Percentiles rank a stretch among this genome's conserved stretches.
phyloP scores from a whole-genome alignment of 2,888 invertebrate species.

The Lithophane socia region DNA sequence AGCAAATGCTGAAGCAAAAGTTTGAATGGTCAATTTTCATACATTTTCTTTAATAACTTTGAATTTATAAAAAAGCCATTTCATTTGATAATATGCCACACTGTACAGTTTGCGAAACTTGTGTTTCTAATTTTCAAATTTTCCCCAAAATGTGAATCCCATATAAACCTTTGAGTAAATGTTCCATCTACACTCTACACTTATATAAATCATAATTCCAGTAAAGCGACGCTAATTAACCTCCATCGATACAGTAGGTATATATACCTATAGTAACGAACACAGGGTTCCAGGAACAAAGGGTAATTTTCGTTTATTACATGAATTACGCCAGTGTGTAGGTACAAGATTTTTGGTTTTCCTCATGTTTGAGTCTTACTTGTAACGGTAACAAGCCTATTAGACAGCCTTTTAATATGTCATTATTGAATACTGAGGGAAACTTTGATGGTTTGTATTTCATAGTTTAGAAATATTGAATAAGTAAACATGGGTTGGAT shows the following conservation, averaged over 20 bases:
- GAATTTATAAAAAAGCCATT: too few species aligned
- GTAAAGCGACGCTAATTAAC: not conserved
- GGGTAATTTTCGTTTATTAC: constrained; percentile 77
- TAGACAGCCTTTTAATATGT: constrained; percentile 75
- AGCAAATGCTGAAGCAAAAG: too few species aligned
- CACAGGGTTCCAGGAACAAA: constrained; percentile 67
- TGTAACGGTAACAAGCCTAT: constrained; percentile 79
- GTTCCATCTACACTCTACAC: too few species aligned
- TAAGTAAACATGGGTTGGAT: not conserved
- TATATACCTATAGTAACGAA: not conserved
- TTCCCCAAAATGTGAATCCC: too few species aligned
- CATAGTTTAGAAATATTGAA: not conserved
- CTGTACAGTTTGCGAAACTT: too few species aligned
- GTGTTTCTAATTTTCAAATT: too few species aligned
- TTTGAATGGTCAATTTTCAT: too few species aligned
- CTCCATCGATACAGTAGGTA: not conserved
- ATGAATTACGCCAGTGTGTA: constrained; percentile 70
- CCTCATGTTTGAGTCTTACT: constrained; percentile 68
- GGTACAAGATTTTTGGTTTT: constrained; percentile 65
- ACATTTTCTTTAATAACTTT: too few species aligned
- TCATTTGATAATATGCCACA: too few species aligned
- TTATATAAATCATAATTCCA: constrained; percentile 2
- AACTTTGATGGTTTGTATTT: not conserved
- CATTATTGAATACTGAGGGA: not conserved
- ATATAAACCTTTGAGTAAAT: too few species aligned